A percentile compares a stretch with the other conserved stretches of the same genome.
Conservation (phyloP, 2,797 vertebrate species). For the Otolemur crassicaudatus region DNA sequence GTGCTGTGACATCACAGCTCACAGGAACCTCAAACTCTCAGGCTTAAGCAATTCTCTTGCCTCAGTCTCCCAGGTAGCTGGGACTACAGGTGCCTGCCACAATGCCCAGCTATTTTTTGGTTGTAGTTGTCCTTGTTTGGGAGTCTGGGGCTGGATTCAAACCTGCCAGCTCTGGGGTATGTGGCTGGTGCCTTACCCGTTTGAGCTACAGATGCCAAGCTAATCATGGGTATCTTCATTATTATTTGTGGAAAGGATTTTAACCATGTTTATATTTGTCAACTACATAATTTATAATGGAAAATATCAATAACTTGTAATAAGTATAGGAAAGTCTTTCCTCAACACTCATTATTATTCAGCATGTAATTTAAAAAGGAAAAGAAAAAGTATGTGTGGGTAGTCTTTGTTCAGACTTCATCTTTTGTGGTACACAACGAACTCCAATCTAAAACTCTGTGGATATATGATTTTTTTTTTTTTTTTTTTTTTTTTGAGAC, state of each 20-base stretch:
- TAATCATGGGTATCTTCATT: slow-evolving; percentile 25
- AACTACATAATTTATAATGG: slow-evolving; percentile 17
- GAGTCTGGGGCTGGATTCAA: no score
- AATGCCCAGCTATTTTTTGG: no score
- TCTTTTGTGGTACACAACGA: slow-evolving; percentile 4
- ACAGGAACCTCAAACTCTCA: no score
- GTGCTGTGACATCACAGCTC: no score
- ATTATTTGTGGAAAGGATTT: slow-evolving; percentile 45
- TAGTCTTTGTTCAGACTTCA: slow-evolving; percentile 15
- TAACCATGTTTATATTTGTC: slow-evolving; percentile 47
- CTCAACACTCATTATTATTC: not conserved
- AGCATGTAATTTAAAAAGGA: not conserved
- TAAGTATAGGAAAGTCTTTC: not conserved
- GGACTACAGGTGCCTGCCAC: no score
- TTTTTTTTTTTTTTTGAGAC: no score
- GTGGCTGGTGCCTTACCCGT: no score
- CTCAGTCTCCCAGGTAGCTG: no score
- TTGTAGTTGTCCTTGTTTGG: no score
- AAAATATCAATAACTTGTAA: not conserved
- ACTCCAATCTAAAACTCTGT: not conserved
- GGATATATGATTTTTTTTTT: not conserved
- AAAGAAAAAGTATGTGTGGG: not conserved
- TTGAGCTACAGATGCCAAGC: no score
- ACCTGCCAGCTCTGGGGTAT: no score
- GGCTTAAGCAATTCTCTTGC: no score